Evolutionary conservation across 2,888 invertebrate genomes (phyloP).

Genomic region (Mimumesa dahlbomi): DNA sequence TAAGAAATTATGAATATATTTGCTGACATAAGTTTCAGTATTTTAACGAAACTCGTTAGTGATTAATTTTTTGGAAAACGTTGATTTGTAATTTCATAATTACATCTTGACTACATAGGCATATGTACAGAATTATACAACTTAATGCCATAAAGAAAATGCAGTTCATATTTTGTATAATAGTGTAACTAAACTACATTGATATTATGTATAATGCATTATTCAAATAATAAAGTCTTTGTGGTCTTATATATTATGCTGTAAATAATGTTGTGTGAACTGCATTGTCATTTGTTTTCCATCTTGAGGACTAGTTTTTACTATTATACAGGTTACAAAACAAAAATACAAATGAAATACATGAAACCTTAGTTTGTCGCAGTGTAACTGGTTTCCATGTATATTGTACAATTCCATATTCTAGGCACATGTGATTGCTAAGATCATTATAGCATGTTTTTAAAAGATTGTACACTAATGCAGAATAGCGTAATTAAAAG

Average conservation of each 20-base stretch:
- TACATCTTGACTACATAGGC: slow-evolving; percentile 18
- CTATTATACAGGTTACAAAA: slow-evolving; percentile 24
- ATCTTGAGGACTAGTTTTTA: slow-evolving; percentile 42
- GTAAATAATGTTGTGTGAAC: slow-evolving; percentile 7
- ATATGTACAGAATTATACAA: slow-evolving; percentile 32
- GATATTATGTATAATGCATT: neutral
- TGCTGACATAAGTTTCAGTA: no score
- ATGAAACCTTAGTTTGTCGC: slow-evolving; percentile 13
- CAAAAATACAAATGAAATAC: slow-evolving; percentile 27
- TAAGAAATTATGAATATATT: no score
- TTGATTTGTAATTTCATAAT: slow-evolving; percentile 17
- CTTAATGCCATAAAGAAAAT: slow-evolving; percentile 2
- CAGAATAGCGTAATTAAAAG: slow-evolving; percentile 10
- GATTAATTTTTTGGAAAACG: slow-evolving; percentile 11
- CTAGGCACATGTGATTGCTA: slow-evolving; percentile 46
- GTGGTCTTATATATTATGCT: slow-evolving; percentile 5
- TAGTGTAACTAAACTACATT: slow-evolving; percentile 15
- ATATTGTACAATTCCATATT: slow-evolving; percentile 47
- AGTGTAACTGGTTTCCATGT: slow-evolving; percentile 17
- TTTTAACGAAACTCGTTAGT: neutral
- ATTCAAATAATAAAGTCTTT: no score
- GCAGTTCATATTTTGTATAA: slow-evolving; percentile 6
- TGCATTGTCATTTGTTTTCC: slow-evolving; percentile 19
- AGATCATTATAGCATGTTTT: slow-evolving; percentile 13
- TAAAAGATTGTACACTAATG: slow-evolving; percentile 5